phyloP scores from a whole-genome alignment of 1,140 invertebrate species.

The Ceratoteleas bidentatus region DNA sequence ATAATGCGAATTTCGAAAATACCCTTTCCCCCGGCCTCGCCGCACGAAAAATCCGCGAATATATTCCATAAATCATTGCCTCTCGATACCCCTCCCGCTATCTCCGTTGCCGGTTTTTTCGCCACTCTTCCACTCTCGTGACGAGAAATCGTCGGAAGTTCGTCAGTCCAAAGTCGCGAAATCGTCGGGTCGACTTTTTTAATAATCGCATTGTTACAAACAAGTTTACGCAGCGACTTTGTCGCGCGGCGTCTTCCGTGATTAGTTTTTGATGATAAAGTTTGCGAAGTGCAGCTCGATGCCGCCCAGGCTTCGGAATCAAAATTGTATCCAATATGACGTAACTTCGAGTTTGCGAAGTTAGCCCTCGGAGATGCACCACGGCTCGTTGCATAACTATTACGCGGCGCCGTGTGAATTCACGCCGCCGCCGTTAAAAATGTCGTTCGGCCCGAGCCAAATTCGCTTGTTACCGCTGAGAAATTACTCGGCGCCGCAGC shows the following conservation, averaged over 20 bases:
- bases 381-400: slow-evolving; percentile 23
- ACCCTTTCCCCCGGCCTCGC: background rate
- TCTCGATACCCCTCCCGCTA: too few relatives aligned
- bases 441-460: slow-evolving; percentile 15
- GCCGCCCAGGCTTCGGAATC: slow-evolving; percentile 13
- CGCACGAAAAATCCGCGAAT: too few relatives aligned
- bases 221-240: background rate
- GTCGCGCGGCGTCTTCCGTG: background rate
- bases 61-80: too few relatives aligned
- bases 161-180: background rate
- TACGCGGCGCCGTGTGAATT: slow-evolving; percentile 9
- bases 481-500: too few relatives aligned
- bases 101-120: too few relatives aligned
- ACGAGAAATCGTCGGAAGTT: background rate
- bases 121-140: background rate
- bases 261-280: slow-evolving; percentile 9
- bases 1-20: slow-evolving; percentile 35
- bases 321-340: slow-evolving; percentile 21
- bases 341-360: background rate
- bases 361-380: too few relatives aligned
- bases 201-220: background rate
- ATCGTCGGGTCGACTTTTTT: background rate
- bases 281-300: slow-evolving; percentile 1
- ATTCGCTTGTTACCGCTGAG: slow-evolving; percentile 2
- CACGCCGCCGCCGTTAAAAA: slow-evolving; percentile 22